These are phyloP conservation scores for Drosophila merina DNA, from an alignment of 2,888 invertebrate species.

Conservation along the genomic window DNA sequence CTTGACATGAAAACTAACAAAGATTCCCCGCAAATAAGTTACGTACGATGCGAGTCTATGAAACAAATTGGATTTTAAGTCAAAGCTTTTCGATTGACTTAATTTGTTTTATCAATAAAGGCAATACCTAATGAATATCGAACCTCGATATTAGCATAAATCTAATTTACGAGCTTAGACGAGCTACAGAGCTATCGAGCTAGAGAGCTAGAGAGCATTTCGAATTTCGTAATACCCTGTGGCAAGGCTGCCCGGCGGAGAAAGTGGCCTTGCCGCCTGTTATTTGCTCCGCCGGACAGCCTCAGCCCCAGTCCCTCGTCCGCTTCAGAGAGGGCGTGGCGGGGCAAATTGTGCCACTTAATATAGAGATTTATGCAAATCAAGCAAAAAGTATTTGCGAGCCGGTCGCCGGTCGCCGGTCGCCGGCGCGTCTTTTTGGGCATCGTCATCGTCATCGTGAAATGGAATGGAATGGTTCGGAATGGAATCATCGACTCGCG, in stretches of 20 bases:
- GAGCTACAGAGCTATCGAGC: neutral
- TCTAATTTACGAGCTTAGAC: neutral
- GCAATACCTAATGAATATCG: neutral
- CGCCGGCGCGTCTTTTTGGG: conserved; percentile 1
- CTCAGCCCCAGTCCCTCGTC: neutral
- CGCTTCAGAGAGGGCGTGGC: neutral
- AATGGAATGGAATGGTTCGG: conserved; percentile 26
- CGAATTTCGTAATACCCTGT: conserved; percentile 17
- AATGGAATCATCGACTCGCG: neutral
- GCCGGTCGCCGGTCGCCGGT: conserved; percentile 9
- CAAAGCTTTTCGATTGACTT: neutral
- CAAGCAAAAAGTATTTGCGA: conserved; percentile 52
- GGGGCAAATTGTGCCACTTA: conserved; percentile 34
- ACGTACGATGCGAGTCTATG: no score
- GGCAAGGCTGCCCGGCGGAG: conserved; percentile 1
- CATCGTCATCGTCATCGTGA: conserved; percentile 8
- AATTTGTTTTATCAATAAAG: neutral
- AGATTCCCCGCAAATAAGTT: neutral
- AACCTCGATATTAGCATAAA: conserved; percentile 8
- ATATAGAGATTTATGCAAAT: conserved; percentile 59
- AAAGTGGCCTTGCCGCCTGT: conserved; percentile 50
- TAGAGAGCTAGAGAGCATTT: neutral
- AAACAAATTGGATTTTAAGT: neutral
- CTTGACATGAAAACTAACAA: neutral
- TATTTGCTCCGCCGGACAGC: neutral